A percentile compares a stretch with the other conserved stretches of the same genome.
Evolutionary conservation across 2,888 invertebrate species (phyloP).

Genomic region (Andrena marginata): DNA sequence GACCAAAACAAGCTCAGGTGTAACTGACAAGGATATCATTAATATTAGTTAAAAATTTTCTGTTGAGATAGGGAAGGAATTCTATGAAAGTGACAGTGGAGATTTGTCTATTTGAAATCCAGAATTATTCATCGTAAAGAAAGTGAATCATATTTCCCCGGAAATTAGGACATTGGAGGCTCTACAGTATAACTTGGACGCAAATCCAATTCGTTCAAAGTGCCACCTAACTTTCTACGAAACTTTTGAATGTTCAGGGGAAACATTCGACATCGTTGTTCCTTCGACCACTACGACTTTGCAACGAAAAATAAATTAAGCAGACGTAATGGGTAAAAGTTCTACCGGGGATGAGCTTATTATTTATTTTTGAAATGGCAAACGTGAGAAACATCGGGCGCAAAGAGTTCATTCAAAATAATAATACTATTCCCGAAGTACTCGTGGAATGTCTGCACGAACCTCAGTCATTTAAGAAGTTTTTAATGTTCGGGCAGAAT

Average conservation of each 20-base stretch:
- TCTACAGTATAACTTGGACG: no score
- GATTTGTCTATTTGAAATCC: no score
- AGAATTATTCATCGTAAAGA: no score
- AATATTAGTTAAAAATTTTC: no score
- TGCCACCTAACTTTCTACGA: neutral
- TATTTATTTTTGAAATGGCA: slow-evolving; percentile 9
- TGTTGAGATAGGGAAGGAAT: no score
- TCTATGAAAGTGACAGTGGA: no score
- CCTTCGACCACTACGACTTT: neutral
- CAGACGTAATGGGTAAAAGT: neutral
- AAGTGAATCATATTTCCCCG: no score
- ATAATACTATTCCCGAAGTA: slow-evolving; percentile 32
- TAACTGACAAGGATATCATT: no score
- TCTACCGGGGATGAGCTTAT: slow-evolving; percentile 17
- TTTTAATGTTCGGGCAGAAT: neutral
- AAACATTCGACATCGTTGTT: slow-evolving; percentile 5
- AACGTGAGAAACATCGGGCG: slow-evolving; percentile 1
- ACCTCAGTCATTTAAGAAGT: slow-evolving; percentile 12
- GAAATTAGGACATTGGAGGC: no score
- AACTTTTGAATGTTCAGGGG: neutral
- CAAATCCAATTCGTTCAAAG: neutral
- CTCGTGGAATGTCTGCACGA: no score
- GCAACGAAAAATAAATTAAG: slow-evolving; percentile 1
- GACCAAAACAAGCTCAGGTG: no score
- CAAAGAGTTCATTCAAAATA: slow-evolving; percentile 8